Conservation (phyloP, 1,140 invertebrate species). For the Cheumatopsyche charites region DNA sequence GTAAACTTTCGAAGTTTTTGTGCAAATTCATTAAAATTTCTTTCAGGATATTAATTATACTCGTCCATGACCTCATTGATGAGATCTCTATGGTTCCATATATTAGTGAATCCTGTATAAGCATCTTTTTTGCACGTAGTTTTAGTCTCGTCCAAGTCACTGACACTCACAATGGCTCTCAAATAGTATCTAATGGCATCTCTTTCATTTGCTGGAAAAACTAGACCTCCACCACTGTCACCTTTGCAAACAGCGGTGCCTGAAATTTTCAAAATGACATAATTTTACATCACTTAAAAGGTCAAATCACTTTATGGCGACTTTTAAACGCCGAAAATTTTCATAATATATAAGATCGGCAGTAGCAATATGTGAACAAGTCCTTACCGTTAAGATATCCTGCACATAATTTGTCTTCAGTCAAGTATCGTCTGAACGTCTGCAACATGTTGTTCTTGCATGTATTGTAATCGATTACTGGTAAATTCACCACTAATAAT, state of each 20-base stretch:
- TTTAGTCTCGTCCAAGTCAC: slow-evolving; percentile 1
- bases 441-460: neutral
- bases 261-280: neutral
- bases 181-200: slow-evolving; percentile 16
- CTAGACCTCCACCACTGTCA: slow-evolving; percentile 38
- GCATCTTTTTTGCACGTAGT: slow-evolving; percentile 8
- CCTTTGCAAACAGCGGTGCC: slow-evolving; percentile 34
- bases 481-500: neutral
- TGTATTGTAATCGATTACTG: slow-evolving; percentile 10
- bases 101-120: slow-evolving; percentile 31
- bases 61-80: neutral
- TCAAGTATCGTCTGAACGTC: slow-evolving; percentile 3
- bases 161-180: slow-evolving; percentile 34
- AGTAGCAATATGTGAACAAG: too few relatives aligned
- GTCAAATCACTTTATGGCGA: too few relatives aligned
- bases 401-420: slow-evolving; percentile 31
- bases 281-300: too few relatives aligned
- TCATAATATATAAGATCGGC: too few relatives aligned
- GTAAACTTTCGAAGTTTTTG: too few relatives aligned
- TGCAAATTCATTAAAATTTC: too few relatives aligned
- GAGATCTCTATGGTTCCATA: slow-evolving; percentile 17
- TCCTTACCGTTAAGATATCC: slow-evolving; percentile 32
- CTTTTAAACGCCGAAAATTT: too few relatives aligned
- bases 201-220: neutral
- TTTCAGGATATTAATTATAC: too few relatives aligned